Conservation (phyloP, 2,888 invertebrate genomes). For the Drosophila bunnanda region DNA sequence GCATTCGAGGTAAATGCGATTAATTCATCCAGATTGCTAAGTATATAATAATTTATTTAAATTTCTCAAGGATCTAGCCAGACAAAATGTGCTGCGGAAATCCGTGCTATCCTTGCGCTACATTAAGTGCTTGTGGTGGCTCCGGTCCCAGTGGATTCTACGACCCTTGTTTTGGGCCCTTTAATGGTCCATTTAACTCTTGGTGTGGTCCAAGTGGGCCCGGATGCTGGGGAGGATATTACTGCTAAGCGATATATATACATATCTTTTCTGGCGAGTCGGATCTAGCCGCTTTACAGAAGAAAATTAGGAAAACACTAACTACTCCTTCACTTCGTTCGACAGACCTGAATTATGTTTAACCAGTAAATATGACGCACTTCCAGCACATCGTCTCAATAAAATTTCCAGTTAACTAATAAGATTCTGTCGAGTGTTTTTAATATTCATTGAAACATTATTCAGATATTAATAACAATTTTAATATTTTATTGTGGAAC, state of each 20-base stretch:
- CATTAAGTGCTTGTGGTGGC: conserved; percentile 55
- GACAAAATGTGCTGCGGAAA: conserved; percentile 21
- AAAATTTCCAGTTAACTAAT: neutral
- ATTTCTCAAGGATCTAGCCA: neutral
- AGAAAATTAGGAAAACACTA: conserved; percentile 1
- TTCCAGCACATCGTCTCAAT: neutral
- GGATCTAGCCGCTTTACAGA: neutral
- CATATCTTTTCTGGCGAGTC: neutral
- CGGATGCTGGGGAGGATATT: conserved; percentile 50
- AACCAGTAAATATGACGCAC: neutral
- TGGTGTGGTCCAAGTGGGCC: conserved; percentile 55
- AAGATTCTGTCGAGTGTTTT: neutral
- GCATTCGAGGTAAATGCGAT: neutral
- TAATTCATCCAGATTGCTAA: neutral
- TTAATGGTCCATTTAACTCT: conserved; percentile 53
- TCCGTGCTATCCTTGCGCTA: conserved; percentile 62
- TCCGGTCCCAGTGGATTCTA: conserved; percentile 51
- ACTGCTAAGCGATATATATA: conserved; percentile 14
- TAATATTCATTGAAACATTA: too few relatives aligned
- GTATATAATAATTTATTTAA: too few relatives aligned
- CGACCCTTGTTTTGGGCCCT: conserved; percentile 55
- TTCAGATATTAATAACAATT: too few relatives aligned
- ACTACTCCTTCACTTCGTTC: neutral
- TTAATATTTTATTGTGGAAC: too few relatives aligned
- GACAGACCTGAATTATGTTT: neutral